Conservation (phyloP, 2,797 vertebrate species). For the Schizothorax lantsangensis region DNA sequence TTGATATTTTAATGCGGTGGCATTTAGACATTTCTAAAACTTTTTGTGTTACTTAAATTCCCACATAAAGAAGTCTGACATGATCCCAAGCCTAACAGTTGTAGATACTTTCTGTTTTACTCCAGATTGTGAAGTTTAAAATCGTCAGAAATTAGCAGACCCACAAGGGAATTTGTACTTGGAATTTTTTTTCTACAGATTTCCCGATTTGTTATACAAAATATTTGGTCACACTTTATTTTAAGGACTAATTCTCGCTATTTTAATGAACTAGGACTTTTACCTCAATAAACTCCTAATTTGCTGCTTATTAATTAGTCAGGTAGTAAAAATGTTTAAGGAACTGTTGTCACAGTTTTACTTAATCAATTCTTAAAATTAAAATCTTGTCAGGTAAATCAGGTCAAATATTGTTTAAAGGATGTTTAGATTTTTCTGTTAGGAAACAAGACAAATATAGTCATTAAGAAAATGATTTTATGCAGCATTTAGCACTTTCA, state of each 20-base stretch:
- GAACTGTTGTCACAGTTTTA: too few species aligned
- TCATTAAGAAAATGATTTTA: neutral
- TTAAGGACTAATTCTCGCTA: too few species aligned
- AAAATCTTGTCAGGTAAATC: too few species aligned
- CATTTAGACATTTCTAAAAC: neutral
- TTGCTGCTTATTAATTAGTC: neutral
- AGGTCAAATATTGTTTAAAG: too few species aligned
- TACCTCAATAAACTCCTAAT: neutral
- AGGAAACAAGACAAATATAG: neutral
- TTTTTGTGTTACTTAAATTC: neutral
- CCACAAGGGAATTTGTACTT: neutral
- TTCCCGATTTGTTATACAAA: neutral
- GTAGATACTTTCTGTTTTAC: neutral
- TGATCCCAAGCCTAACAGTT: neutral
- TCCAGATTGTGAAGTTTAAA: neutral
- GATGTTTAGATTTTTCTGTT: neutral
- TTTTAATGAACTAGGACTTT: too few species aligned
- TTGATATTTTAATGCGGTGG: neutral
- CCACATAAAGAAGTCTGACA: neutral
- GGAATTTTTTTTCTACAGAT: neutral
- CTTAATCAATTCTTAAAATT: neutral
- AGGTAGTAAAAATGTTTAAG: neutral
- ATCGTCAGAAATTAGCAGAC: neutral
- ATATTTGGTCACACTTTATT: too few species aligned
- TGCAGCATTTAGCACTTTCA: neutral